phyloP scores from a whole-genome alignment of 2,888 invertebrate species.

The Schizotus pectinicornis region DNA sequence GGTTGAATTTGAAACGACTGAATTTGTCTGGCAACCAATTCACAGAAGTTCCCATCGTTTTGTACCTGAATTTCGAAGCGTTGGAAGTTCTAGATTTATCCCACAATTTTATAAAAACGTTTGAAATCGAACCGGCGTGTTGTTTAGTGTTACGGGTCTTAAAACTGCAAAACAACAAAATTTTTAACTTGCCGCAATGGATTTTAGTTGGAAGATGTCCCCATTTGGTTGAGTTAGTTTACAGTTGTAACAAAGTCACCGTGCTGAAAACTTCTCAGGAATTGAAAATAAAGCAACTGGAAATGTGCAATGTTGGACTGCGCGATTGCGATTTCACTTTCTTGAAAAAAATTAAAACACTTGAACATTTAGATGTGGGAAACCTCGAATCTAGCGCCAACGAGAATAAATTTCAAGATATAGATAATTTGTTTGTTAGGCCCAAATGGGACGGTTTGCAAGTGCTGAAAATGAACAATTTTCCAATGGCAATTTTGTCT shows the following conservation, averaged over 20 bases:
- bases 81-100: conserved; percentile 24
- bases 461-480: conserved; percentile 14
- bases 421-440: conserved; percentile 5
- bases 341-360: conserved; percentile 7
- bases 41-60: conserved; percentile 18
- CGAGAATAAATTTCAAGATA: conserved; percentile 12
- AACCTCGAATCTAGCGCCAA: not conserved
- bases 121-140: conserved; percentile 26
- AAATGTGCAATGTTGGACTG: conserved; percentile 9
- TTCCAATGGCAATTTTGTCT: conserved; percentile 13
- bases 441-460: conserved; percentile 6
- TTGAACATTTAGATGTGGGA: conserved; percentile 16
- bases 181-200: conserved; percentile 23
- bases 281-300: conserved; percentile 5
- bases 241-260: conserved; percentile 8
- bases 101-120: conserved; percentile 14
- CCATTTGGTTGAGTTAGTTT: conserved; percentile 8
- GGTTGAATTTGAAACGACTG: conserved; percentile 18
- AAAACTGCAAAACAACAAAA: conserved; percentile 13
- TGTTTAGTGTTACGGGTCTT: conserved; percentile 2
- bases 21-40: conserved; percentile 16
- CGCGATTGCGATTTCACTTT: conserved; percentile 10
- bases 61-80: conserved; percentile 14
- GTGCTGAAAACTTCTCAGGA: not conserved
- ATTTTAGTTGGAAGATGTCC: conserved; percentile 6